Evolutionary conservation across 2,797 vertebrate genomes (phyloP), one percentile per base, ranked within the genome.

Genomic region (Squalus acanthias): DNA sequence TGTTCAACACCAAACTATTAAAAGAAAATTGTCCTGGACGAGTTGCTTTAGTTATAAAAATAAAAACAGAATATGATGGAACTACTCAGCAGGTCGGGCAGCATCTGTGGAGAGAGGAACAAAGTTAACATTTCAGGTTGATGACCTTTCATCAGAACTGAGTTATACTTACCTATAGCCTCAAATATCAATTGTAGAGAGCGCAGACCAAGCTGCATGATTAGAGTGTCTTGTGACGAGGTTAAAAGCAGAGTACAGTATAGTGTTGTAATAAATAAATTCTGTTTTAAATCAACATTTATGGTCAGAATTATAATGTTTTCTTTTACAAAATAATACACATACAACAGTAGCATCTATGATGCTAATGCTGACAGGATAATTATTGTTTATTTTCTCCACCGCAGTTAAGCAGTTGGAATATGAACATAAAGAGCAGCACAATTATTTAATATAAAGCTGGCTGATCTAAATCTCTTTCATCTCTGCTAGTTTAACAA

Each of bases 301-400:
- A 93, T 8, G n/a, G 6, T 69, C 65, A 93, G n/a, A 93, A 46
- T 69, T 6, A 93, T 69, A 93, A 46, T 69, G 63, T 69, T 93
- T 93, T 57, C 63, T 69, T 93, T 93, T 69, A 69, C n/a, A 69
- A 65, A 93, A 93, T 93, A 93, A 69, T 93, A 22, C 91, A 93
- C 63, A 69, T 26, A 67, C 91, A 69, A 69, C n/a, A 69, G n/a
- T 69, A 46, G 7, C 65, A 93, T 93, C 91, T 22, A 93, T 93
- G 65, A 12, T 69, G n/a, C 63, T 33, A 69, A 3, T 39, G 65
- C 65, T 93, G 91, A 93, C 65, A 46, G 33, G 65, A 24, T 93
- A 93, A 93, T 93, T 93, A 93, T 46, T 69, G 91, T 93, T 93
- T 93, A 57, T 93, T 67, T 39, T 50, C 20, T 46, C n/a, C 39